Base-by-base conservation (phyloP, 2,113 vertebrate genomes). In the Oreochromis niloticus region DNA sequence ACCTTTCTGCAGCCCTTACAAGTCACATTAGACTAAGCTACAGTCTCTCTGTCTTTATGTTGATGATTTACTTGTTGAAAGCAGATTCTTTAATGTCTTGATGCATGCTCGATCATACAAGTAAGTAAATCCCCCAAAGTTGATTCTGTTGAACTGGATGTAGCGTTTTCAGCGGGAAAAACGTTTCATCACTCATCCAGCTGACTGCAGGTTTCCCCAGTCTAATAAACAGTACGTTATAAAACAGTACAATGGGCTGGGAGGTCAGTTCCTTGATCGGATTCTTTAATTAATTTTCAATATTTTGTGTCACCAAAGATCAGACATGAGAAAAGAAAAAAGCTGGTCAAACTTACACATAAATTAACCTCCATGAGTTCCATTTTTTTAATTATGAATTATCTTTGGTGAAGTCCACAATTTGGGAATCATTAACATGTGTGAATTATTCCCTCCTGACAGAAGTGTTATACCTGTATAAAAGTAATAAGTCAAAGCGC, bases 11-110 rank as follows among this genome's bases (percentile, higher is more conserved):
- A 55, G 10, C 54, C 54, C 54, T 55, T 55, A 55, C 10, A 55
- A 55, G n/a, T 55, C 54, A 55, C 54, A 0, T 55, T 55, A 55
- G n/a, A 55, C 54, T 24, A 55, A 55, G n/a, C 0, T 55, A 4
- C 10, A 55, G 54, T 55, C n/a, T 55, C 54, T 55, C 54, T 12
- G 54, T 55, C 54, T 55, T 1, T 24, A 55, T 55, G 3, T 55
- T 55, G 0, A 55, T 55, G 10, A 55, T 6, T 12, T 24, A 0
- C 54, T 24, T 55, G n/a, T 4, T 55, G 10, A 55, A 55, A 55
- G n/a, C 2, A 55, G 54, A 55, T 55, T 55, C 54, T 55, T 55
- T 55, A 55, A 55, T 55, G 6, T 56, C 55, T 13, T 1, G 11
- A 7, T 56, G 54, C 2, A 13, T 27, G 55, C 22, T 56, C 55